Evolutionary conservation across 2,888 invertebrate genomes (phyloP).

Genomic region (Smittia sp.): DNA sequence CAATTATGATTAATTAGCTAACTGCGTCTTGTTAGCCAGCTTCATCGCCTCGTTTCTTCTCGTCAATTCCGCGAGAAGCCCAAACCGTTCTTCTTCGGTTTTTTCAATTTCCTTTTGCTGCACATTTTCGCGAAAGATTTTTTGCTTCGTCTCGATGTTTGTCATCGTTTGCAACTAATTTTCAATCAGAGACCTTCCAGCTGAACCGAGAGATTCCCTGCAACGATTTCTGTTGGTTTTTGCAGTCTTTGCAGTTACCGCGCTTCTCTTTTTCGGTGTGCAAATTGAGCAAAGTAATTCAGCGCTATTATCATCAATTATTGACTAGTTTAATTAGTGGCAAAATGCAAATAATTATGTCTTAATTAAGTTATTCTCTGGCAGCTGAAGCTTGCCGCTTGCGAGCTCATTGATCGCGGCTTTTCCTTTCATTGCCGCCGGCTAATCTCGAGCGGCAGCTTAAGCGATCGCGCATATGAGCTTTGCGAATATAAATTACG

Average conservation of each 20-base stretch:
- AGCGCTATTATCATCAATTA: slow-evolving; percentile 36
- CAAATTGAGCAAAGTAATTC: slow-evolving; percentile 22
- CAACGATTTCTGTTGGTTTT: too few species aligned
- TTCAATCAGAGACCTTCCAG: neutral
- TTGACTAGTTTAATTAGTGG: slow-evolving; percentile 38
- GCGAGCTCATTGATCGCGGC: too few species aligned
- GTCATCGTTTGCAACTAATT: neutral
- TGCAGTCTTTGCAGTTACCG: neutral
- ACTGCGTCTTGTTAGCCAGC: slow-evolving; percentile 24
- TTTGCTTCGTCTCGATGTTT: neutral
- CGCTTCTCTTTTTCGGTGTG: slow-evolving; percentile 11
- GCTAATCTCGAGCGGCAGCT: too few species aligned
- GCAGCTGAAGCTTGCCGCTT: too few species aligned
- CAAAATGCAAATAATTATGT: slow-evolving; percentile 35
- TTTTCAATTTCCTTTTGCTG: neutral
- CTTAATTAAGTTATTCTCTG: too few species aligned
- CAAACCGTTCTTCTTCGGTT: neutral
- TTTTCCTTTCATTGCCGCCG: too few species aligned
- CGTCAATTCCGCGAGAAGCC: slow-evolving; percentile 15
- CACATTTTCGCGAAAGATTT: neutral
- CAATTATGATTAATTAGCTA: slow-evolving; percentile 36
- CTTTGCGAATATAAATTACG: too few species aligned
- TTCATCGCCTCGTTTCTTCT: slow-evolving; percentile 24
- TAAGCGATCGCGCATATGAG: too few species aligned
- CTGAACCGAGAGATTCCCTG: too few species aligned